Evolutionary conservation across 1,140 invertebrate genomes (phyloP).

Genomic region (Drosophila gunungcola): DNA sequence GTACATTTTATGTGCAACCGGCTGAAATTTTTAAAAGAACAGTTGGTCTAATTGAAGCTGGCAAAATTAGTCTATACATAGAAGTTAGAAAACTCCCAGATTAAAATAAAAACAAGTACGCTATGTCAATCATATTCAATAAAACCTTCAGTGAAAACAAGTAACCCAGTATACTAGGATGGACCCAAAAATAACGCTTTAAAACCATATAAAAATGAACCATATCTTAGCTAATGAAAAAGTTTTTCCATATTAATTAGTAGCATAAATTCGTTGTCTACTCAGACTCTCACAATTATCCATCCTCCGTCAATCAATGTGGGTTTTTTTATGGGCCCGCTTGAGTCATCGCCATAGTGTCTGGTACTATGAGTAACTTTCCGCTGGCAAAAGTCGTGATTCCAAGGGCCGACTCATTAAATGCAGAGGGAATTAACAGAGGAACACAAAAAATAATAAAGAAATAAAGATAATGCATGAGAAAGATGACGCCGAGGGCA

Average conservation of each 20-base stretch:
- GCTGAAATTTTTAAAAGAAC: constrained; percentile 61
- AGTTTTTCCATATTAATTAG: constrained; percentile 26
- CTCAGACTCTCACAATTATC: constrained; percentile 23
- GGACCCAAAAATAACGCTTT: neutral
- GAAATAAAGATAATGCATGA: constrained; percentile 32
- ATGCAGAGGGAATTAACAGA: constrained; percentile 62
- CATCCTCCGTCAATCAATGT: constrained; percentile 6
- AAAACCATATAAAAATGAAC: neutral
- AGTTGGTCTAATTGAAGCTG: constrained; percentile 66
- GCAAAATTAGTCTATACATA: constrained; percentile 57
- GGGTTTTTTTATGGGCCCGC: constrained; percentile 6
- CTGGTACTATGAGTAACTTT: constrained; percentile 41
- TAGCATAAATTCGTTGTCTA: neutral
- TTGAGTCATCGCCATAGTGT: constrained; percentile 16
- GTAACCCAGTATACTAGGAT: too few relatives aligned
- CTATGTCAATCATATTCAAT: too few relatives aligned
- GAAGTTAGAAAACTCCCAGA: constrained; percentile 24
- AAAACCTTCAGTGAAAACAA: too few relatives aligned
- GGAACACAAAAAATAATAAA: constrained; percentile 50
- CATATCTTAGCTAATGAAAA: constrained; percentile 24
- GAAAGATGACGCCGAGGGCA: constrained; percentile 18
- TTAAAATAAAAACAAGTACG: neutral
- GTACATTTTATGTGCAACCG: constrained; percentile 64
- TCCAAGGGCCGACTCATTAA: constrained; percentile 56
- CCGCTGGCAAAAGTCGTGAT: constrained; percentile 46